Percentiles rank a stretch among this genome's conserved stretches.
Evolutionary conservation across 1,140 invertebrate species (phyloP).

Genomic region (Drosophila insularis): DNA sequence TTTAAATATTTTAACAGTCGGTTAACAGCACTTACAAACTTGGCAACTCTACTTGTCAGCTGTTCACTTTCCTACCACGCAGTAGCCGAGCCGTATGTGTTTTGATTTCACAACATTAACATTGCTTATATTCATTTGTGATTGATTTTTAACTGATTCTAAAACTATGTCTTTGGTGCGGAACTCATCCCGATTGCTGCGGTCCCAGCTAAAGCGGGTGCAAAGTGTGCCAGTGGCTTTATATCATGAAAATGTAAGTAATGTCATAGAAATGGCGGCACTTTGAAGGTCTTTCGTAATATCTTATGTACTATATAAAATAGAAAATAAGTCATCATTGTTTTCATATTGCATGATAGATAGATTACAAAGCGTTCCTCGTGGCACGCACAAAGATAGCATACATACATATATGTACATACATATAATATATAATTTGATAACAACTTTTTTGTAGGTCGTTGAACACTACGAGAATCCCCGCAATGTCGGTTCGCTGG

Average conservation of each 20-base stretch:
- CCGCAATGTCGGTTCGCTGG: slow-evolving; percentile 98
- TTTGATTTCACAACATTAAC: slow-evolving; percentile 66
- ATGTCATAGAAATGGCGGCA: slow-evolving; percentile 11
- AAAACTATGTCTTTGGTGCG: slow-evolving; percentile 58
- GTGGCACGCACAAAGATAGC: slow-evolving; percentile 55
- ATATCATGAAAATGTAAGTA: slow-evolving; percentile 81
- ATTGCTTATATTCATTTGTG: slow-evolving; percentile 8
- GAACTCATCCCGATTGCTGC: slow-evolving; percentile 53
- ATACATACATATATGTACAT: not conserved
- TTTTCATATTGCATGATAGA: slow-evolving; percentile 34
- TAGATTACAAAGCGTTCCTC: slow-evolving; percentile 19
- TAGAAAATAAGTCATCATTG: slow-evolving; percentile 18
- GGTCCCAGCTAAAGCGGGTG: slow-evolving; percentile 60
- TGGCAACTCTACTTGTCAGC: not conserved
- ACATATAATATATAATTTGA: slow-evolving; percentile 12
- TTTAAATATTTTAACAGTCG: too few relatives aligned
- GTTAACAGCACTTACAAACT: too few relatives aligned
- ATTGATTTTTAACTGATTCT: slow-evolving; percentile 28
- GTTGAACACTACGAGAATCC: slow-evolving; percentile 99
- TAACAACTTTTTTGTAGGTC: slow-evolving; percentile 86
- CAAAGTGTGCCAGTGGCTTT: slow-evolving; percentile 74
- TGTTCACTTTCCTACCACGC: slow-evolving; percentile 26
- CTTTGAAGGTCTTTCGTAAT: slow-evolving; percentile 64
- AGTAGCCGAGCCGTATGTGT: slow-evolving; percentile 24
- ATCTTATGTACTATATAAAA: slow-evolving; percentile 35